phyloP scores from a whole-genome alignment of 1,140 invertebrate genomes.

The Papilio polyxenes region DNA sequence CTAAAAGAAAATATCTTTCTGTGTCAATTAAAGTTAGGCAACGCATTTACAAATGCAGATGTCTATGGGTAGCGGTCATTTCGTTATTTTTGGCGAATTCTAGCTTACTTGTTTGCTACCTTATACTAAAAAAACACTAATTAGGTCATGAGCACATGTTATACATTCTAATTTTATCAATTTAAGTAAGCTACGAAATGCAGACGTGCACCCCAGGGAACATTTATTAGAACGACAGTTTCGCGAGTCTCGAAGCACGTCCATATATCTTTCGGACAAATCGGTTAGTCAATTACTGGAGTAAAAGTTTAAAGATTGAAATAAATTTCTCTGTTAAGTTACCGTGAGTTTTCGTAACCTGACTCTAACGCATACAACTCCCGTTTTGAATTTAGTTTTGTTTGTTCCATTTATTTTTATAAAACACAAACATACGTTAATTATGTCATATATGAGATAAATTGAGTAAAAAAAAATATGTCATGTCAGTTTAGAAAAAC shows the following conservation, averaged over 20 bases:
- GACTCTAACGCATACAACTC: background rate
- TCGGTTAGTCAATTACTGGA: conserved; percentile 29
- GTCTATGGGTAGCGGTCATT: no score
- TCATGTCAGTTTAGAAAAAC: no score
- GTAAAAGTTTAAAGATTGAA: conserved; percentile 29
- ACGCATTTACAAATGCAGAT: no score
- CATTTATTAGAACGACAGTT: conserved; percentile 25
- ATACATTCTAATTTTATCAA: background rate
- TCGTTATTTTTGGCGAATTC: no score
- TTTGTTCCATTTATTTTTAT: background rate
- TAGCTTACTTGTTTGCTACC: no score
- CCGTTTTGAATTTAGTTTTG: background rate
- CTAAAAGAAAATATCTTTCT: no score
- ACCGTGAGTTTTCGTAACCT: background rate
- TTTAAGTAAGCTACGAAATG: background rate
- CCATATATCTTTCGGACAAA: conserved; percentile 22
- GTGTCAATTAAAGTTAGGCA: no score
- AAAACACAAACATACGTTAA: no score
- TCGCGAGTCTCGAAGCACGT: background rate
- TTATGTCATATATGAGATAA: no score
- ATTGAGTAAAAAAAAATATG: no score
- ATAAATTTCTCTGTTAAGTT: conserved; percentile 7
- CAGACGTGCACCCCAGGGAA: conserved; percentile 4
- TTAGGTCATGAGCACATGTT: background rate
- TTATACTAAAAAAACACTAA: no score